Base-by-base conservation (phyloP, 1,140 invertebrate genomes). In the Eupristina koningsbergeri region DNA sequence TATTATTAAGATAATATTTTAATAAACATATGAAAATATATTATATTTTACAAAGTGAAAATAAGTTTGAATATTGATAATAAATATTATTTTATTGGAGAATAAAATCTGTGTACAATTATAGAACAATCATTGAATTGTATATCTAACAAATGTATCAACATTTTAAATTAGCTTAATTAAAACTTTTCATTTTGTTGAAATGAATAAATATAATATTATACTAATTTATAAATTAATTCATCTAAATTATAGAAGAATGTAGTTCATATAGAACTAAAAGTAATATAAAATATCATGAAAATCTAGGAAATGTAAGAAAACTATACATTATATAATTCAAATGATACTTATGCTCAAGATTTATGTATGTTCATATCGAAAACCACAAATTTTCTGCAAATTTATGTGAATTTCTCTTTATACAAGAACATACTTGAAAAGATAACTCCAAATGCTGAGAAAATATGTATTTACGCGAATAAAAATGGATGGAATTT, bases 401-500 rank as follows among this genome's bases (percentile, higher is more conserved):
- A 77, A 85, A 87, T 86, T 88, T 81, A 61, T 73, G 78, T 29
- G n/a, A 53, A 81, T 84, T 82, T 85, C 67, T 61, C 50, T 31
- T 71, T 26, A 71, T n/a, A 79, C 85, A 79, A 22, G 69, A 76
- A 81, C 77, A 86, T 84, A 88, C 74, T 86, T 86, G 83, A 80
- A 86, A 86, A 84, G 84, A 79, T 75, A 63, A 71, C 67, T 71
- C 8, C 67, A n/a, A 22, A 0, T 75, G 19, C n/a, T 13, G 67
- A 36, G 67, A 19, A 63, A 36, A 64, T 74, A 76, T 77, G 50
- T 74, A 76, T 77, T 47, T 80, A 63, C 31, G n/a, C n/a, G 81
- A 41, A 50, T 39, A 85, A 78, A 80, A 86, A 85, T 83, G 53
- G 84, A 80, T 83, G 63, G 63, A 83, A 80, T 86, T 85, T 87